Base-by-base conservation (phyloP, 1,140 invertebrate genomes). In the Apis cerana region DNA sequence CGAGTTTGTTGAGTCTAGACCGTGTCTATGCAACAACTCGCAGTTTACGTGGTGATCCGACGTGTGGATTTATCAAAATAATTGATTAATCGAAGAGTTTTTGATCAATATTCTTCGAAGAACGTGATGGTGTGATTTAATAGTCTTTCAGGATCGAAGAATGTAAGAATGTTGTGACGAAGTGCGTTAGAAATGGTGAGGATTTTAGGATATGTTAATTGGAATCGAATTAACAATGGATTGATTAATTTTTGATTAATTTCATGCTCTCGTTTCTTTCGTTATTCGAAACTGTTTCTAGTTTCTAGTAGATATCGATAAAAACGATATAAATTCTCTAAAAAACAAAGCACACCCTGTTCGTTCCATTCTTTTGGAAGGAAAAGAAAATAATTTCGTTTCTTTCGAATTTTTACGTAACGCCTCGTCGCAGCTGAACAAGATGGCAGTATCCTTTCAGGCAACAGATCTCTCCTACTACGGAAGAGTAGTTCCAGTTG, bases 401-500 rank as follows among this genome's bases (percentile, higher is more conserved):
- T 65, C 48, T 43, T 27, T 43, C 33, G 71, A 72, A 62, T 68
- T 76, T 59, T 80, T 61, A 61, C n/a, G 27, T 48, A 56, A 50
- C 80, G 75, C 88, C 84, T 89, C 43, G 54, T 62, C 21, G 67
- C 77, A 76, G 58, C 58, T 33, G 61, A 68, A 75, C 69, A 77
- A 72, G 76, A 85, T 77, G 84, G 77, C 27, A 80, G 72, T 70
- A 86, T 86, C 68, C 75, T 75, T 79, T 75, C 77, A 84, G 81
- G 84, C 71, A 68, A 84, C 75, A 64, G 76, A 71, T 83, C 86
- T 83, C 86, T 72, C 59, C 67, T 27, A 27, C 21, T 67, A 83
- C 88, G 80, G 43, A 81, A 80, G 80, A 79, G 89, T 87, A 82
- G 81, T 88, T 88, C 83, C 65, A 82, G 90, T 89, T 90, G 89